These are phyloP conservation scores for Cataglyphis altisquamis DNA, from an alignment of 2,888 invertebrate genomes.

Conservation along the genomic window DNA sequence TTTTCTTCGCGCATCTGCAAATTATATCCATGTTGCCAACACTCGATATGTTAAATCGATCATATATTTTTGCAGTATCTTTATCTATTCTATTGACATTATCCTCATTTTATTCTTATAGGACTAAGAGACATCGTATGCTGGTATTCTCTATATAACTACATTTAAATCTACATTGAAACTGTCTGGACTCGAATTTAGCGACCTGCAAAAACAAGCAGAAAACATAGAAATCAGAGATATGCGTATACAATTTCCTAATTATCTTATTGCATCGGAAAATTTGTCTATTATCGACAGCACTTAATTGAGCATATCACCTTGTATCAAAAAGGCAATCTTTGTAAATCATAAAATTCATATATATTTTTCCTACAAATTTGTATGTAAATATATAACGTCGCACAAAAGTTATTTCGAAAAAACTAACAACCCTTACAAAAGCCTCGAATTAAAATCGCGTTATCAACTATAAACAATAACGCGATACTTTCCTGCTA, in stretches of 20 bases:
- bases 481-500: constrained; percentile 9
- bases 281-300: constrained; percentile 8
- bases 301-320: neutral
- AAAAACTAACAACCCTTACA: neutral
- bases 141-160: constrained; percentile 77
- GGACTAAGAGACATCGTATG: constrained; percentile 63
- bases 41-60: neutral
- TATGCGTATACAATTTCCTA: neutral
- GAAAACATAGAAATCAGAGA: constrained; percentile 11
- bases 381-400: neutral
- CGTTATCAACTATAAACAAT: neutral
- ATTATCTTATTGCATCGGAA: neutral
- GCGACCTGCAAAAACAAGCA: constrained; percentile 81
- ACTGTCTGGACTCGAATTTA: constrained; percentile 84
- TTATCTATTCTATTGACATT: neutral
- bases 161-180: constrained; percentile 84
- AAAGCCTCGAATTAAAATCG: constrained; percentile 1
- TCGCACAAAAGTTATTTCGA: neutral
- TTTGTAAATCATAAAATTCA: constrained; percentile 7
- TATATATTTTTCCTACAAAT: constrained; percentile 15
- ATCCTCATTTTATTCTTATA: constrained; percentile 48
- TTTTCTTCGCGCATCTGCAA: neutral
- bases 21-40: neutral
- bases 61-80: neutral
- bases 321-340: neutral